Evolutionary conservation across 2,888 invertebrate species (phyloP).

Genomic region (Anoncus sp.): DNA sequence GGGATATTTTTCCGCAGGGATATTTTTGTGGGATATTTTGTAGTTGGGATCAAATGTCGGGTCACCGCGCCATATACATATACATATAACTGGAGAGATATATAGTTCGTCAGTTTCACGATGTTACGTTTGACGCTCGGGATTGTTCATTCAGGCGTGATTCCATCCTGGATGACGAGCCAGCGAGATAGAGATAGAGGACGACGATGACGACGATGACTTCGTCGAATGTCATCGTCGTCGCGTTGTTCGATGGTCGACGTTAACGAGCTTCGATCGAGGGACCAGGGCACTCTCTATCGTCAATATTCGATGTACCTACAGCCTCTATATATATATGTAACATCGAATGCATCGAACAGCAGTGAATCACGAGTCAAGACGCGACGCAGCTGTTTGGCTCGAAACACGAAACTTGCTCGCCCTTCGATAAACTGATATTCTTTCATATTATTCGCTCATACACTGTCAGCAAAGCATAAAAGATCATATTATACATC

Average conservation of each 20-base stretch:
- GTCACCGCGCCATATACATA: not conserved
- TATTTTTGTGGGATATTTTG: no score
- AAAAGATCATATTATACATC: not conserved
- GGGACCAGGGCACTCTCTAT: constrained; percentile 30
- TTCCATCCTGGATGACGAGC: constrained; percentile 60
- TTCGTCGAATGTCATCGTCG: constrained; percentile 45
- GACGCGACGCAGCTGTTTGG: constrained; percentile 25
- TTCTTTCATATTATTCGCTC: constrained; percentile 6
- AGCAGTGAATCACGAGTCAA: constrained; percentile 5
- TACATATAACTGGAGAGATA: constrained; percentile 5
- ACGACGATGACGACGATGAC: constrained; percentile 25
- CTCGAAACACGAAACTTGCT: constrained; percentile 20
- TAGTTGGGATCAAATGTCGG: no score
- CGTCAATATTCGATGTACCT: constrained; percentile 20
- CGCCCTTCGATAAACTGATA: not conserved
- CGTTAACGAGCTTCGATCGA: constrained; percentile 50
- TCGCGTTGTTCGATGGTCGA: constrained; percentile 47
- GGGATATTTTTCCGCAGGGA: no score
- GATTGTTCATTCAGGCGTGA: constrained; percentile 58
- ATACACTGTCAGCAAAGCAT: not conserved
- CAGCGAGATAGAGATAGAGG: constrained; percentile 1
- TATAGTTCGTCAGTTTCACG: constrained; percentile 18
- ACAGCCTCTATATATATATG: not conserved
- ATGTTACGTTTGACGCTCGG: constrained; percentile 35
- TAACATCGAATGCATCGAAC: constrained; percentile 19